Evolutionary conservation across 2,888 invertebrate species (phyloP).

Genomic region (Phytoseiulus persimilis): DNA sequence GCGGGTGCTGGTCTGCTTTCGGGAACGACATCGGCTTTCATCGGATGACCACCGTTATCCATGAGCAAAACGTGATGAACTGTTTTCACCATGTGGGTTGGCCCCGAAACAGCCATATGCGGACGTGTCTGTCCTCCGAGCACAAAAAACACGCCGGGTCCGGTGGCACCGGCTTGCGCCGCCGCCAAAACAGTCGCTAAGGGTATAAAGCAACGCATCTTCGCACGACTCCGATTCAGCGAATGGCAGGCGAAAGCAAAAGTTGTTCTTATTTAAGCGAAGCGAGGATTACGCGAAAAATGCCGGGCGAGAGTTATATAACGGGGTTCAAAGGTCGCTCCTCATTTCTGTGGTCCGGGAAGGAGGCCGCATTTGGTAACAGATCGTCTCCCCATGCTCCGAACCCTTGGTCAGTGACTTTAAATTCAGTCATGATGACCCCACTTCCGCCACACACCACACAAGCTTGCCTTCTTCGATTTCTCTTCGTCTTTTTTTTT

Average conservation of each 20-base stretch:
- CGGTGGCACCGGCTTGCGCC: background rate
- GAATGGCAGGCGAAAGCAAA: background rate
- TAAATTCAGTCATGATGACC: background rate
- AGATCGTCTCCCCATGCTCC: background rate
- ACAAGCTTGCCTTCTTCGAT: background rate
- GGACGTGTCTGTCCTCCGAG: slow-evolving; percentile 17
- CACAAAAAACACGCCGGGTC: background rate
- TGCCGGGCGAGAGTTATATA: background rate
- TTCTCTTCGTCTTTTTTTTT: background rate
- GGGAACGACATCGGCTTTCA: background rate
- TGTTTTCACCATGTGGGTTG: slow-evolving; percentile 36
- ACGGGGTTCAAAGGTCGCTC: background rate
- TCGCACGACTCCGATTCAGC: background rate
- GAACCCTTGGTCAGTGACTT: background rate
- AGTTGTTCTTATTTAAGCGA: background rate
- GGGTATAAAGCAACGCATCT: background rate
- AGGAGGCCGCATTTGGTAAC: background rate
- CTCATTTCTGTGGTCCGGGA: background rate
- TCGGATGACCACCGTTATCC: slow-evolving; percentile 12
- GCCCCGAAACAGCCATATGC: slow-evolving; percentile 27
- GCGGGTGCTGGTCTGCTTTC: background rate
- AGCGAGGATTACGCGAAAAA: background rate
- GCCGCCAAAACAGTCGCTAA: background rate
- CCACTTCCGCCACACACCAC: background rate
- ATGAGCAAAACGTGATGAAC: slow-evolving; percentile 27